These are phyloP conservation scores for Lathronympha strigana DNA, from an alignment of 2,888 invertebrate species.

Conservation along the genomic window DNA sequence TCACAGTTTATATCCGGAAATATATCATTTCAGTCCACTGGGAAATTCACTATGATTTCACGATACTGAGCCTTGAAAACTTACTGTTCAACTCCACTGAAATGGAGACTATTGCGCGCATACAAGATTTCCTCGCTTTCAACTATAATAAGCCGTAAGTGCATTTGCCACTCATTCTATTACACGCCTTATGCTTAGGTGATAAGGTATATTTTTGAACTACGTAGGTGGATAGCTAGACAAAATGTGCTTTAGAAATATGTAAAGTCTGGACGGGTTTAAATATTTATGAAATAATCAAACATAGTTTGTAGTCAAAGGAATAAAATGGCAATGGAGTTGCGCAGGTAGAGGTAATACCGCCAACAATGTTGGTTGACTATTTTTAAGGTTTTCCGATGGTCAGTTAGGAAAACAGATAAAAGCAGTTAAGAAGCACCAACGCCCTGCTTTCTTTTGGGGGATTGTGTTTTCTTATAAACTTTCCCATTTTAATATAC, in stretches of 20 bases:
- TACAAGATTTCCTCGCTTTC: neutral
- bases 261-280: constrained; percentile 1
- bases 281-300: constrained; percentile 9
- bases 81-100: neutral
- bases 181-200: neutral
- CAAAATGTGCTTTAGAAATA: too few relatives aligned
- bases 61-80: neutral
- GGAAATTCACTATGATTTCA: constrained; percentile 7
- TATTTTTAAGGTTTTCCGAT: too few relatives aligned
- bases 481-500: too few relatives aligned
- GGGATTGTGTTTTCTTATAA: too few relatives aligned
- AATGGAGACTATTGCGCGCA: neutral
- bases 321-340: neutral
- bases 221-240: too few relatives aligned
- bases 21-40: neutral
- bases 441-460: too few relatives aligned
- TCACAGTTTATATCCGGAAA: neutral
- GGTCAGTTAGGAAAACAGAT: too few relatives aligned
- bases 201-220: neutral
- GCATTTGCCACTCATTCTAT: neutral
- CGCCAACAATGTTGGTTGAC: too few relatives aligned
- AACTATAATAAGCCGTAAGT: neutral
- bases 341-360: too few relatives aligned
- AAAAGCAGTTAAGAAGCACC: too few relatives aligned
- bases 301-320: constrained; percentile 7